Percentiles rank a stretch among this genome's conserved stretches.
Evolutionary conservation across 2,113 vertebrate genomes (phyloP).

Genomic region (Tragelaphus buxtoni): DNA sequence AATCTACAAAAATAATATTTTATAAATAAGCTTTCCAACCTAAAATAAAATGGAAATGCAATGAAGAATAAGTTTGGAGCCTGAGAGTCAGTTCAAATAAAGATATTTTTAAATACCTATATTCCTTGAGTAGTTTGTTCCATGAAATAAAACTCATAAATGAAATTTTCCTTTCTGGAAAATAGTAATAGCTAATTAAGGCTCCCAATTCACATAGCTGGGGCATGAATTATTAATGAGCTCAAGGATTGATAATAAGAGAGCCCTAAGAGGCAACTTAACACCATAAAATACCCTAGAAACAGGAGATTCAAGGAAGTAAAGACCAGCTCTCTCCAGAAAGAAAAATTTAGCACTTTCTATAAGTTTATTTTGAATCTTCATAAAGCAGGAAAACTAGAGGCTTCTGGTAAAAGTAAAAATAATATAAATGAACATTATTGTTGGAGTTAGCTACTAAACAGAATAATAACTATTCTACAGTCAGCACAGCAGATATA

Average conservation of each 20-base stretch:
- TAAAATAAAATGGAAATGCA: conserved; percentile 38
- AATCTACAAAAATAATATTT: not conserved
- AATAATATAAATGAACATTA: not conserved
- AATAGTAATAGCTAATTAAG: conserved; percentile 63
- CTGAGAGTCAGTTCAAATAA: conserved; percentile 24
- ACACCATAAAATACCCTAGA: conserved; percentile 3
- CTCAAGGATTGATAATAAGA: conserved; percentile 10
- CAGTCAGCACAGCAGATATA: not conserved
- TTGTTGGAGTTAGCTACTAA: not conserved
- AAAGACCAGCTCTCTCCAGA: not conserved
- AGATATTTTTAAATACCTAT: conserved; percentile 26
- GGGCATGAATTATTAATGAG: conserved; percentile 53
- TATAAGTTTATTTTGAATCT: conserved; percentile 25
- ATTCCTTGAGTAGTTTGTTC: not conserved
- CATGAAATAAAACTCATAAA: not conserved
- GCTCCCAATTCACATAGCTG: conserved; percentile 46
- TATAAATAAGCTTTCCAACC: conserved; percentile 6
- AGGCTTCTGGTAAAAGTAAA: not conserved
- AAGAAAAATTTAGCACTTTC: not conserved
- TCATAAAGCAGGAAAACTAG: conserved; percentile 29
- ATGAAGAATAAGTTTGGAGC: conserved; percentile 15
- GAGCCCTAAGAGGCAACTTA: conserved; percentile 3
- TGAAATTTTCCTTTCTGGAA: conserved; percentile 23
- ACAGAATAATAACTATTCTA: not conserved
- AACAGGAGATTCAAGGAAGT: conserved; percentile 13